A percentile compares a stretch with the other conserved stretches of the same genome.
Conservation (phyloP, 1,140 invertebrate species). For the Eumaeus atala region DNA sequence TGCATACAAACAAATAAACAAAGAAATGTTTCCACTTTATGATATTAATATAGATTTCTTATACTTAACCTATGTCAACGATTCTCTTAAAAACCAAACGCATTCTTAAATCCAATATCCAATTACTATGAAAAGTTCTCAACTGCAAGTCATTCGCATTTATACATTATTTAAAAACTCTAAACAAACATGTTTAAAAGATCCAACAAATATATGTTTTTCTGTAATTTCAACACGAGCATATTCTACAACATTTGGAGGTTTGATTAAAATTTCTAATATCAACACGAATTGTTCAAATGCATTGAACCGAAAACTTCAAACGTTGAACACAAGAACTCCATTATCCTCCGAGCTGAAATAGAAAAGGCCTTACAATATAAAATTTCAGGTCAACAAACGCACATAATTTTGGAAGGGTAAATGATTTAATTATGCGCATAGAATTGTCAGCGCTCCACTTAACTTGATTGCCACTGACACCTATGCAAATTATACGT, state of each 20-base stretch:
- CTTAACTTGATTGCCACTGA: constrained; percentile 65
- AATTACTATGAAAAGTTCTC: too few species aligned
- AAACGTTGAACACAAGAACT: constrained; percentile 15
- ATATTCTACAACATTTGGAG: too few species aligned
- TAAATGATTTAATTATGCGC: constrained; percentile 64
- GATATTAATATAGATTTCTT: too few species aligned
- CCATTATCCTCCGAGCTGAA: constrained; percentile 15
- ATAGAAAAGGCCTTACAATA: constrained; percentile 21
- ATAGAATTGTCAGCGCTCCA: constrained; percentile 50
- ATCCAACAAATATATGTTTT: too few species aligned
- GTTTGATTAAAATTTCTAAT: not conserved
- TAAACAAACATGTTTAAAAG: not conserved
- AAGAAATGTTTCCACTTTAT: too few species aligned
- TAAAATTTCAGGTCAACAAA: constrained; percentile 32
- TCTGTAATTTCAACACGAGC: too few species aligned
- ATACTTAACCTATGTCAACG: too few species aligned
- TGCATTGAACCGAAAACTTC: constrained; percentile 2
- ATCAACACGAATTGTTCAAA: not conserved
- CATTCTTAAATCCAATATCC: too few species aligned
- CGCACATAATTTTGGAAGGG: constrained; percentile 43
- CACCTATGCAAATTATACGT: constrained; percentile 68
- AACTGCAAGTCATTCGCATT: too few species aligned
- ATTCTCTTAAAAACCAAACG: too few species aligned
- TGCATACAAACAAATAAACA: too few species aligned
- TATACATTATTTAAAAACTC: too few species aligned